phyloP scores from a whole-genome alignment of 2,888 invertebrate genomes.

The Dione juno region DNA sequence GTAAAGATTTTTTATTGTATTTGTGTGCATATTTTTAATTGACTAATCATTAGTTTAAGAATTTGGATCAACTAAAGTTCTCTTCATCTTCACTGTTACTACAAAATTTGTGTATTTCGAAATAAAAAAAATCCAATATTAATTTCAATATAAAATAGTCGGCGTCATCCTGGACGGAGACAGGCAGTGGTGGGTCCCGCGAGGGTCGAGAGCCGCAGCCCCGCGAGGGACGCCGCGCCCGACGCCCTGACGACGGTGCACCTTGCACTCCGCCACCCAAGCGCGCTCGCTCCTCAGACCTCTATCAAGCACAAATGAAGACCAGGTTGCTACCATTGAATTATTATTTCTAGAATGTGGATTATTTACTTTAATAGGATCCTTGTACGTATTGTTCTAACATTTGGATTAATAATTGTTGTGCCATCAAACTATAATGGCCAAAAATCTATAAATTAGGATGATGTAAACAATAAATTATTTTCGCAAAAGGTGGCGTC shows the following conservation, averaged over 20 bases:
- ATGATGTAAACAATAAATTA: constrained; percentile 23
- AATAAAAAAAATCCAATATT: background rate
- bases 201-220: constrained; percentile 74
- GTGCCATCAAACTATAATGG: background rate
- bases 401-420: background rate
- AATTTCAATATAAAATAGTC: constrained; percentile 54
- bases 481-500: constrained; percentile 37
- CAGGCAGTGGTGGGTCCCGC: constrained; percentile 73
- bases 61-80: no score
- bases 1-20: no score
- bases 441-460: constrained; percentile 31
- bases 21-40: no score
- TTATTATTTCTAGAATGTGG: background rate
- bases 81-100: no score
- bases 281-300: constrained; percentile 87
- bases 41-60: no score
- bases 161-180: constrained; percentile 79
- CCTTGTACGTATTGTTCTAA: background rate
- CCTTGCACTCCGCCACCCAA: constrained; percentile 86
- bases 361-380: background rate
- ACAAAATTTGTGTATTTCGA: no score
- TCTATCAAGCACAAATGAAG: constrained; percentile 85
- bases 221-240: constrained; percentile 66
- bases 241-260: constrained; percentile 78
- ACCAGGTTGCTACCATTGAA: constrained; percentile 64